phyloP scores from a whole-genome alignment of 1,140 invertebrate species.

The Stratiolaelaps scimitus region DNA sequence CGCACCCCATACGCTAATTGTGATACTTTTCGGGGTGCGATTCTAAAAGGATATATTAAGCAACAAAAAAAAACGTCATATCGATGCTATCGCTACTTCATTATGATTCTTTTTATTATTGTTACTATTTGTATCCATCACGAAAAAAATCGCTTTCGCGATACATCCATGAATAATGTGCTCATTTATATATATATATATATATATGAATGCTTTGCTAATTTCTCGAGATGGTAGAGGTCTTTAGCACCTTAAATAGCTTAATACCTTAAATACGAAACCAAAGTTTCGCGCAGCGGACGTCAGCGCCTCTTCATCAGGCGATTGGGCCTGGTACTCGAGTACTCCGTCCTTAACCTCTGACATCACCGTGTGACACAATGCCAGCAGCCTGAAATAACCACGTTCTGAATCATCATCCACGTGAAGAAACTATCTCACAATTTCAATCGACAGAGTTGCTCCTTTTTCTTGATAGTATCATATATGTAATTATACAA shows the following conservation, averaged over 20 bases:
- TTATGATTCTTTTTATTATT: too few relatives aligned
- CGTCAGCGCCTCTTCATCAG: constrained; percentile 91
- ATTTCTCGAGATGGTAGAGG: too few relatives aligned
- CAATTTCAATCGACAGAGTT: constrained; percentile 35
- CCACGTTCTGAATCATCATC: constrained; percentile 31
- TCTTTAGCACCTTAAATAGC: too few relatives aligned
- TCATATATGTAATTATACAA: too few relatives aligned
- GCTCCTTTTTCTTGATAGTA: too few relatives aligned
- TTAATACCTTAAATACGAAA: constrained; percentile 88
- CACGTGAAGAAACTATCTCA: constrained; percentile 32
- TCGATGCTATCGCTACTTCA: constrained; percentile 27
- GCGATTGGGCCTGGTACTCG: constrained; percentile 79
- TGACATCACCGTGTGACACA: constrained; percentile 97
- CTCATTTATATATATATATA: too few relatives aligned
- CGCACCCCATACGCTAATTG: constrained; percentile 67
- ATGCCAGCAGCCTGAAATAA: constrained; percentile 51
- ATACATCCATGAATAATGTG: not conserved
- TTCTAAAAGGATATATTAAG: constrained; percentile 36
- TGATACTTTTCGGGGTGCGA: constrained; percentile 79
- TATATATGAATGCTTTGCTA: too few relatives aligned
- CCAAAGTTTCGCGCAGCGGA: constrained; percentile 95
- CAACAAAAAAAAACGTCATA: constrained; percentile 28
- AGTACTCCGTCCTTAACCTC: constrained; percentile 68
- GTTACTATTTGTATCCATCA: too few relatives aligned
- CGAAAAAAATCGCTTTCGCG: not conserved